phyloP scores from a whole-genome alignment of 2,888 invertebrate genomes.

The Parnassius smintheus region DNA sequence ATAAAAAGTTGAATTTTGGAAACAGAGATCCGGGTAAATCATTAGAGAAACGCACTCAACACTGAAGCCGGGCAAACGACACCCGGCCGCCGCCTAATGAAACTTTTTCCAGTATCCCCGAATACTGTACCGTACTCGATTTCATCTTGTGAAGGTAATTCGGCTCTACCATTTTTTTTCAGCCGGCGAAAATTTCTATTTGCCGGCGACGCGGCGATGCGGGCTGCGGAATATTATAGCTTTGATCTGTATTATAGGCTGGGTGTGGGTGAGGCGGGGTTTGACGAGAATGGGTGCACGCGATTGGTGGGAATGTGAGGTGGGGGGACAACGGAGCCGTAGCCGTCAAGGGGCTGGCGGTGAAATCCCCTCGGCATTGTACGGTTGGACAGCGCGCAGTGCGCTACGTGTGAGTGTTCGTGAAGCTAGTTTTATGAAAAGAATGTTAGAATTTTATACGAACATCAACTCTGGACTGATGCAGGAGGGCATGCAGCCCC shows the following conservation, averaged over 20 bases:
- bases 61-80: slow-evolving; percentile 5
- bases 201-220: slow-evolving; percentile 53
- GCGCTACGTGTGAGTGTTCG: slow-evolving; percentile 43
- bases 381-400: slow-evolving; percentile 45
- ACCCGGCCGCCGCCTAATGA: slow-evolving; percentile 13
- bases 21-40: too few species aligned
- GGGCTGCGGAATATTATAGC: slow-evolving; percentile 59
- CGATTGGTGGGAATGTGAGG: slow-evolving; percentile 53
- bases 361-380: slow-evolving; percentile 48
- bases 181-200: slow-evolving; percentile 59
- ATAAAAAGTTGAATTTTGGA: too few species aligned
- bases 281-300: slow-evolving; percentile 34
- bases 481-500: slow-evolving; percentile 80
- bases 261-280: slow-evolving; percentile 61
- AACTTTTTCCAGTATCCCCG: slow-evolving; percentile 9
- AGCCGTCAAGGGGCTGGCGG: slow-evolving; percentile 37
- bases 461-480: slow-evolving; percentile 82
- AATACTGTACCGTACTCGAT: slow-evolving; percentile 9
- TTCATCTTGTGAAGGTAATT: slow-evolving; percentile 20
- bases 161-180: slow-evolving; percentile 44
- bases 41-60: slow-evolving; percentile 6
- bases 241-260: slow-evolving; percentile 66
- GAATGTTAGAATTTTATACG: slow-evolving; percentile 87
- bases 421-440: slow-evolving; percentile 50
- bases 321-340: slow-evolving; percentile 45